A percentile compares a stretch with the other conserved stretches of the same genome.
Conservation (phyloP, 1,140 invertebrate species). For the Zaprionus gabonicus region DNA sequence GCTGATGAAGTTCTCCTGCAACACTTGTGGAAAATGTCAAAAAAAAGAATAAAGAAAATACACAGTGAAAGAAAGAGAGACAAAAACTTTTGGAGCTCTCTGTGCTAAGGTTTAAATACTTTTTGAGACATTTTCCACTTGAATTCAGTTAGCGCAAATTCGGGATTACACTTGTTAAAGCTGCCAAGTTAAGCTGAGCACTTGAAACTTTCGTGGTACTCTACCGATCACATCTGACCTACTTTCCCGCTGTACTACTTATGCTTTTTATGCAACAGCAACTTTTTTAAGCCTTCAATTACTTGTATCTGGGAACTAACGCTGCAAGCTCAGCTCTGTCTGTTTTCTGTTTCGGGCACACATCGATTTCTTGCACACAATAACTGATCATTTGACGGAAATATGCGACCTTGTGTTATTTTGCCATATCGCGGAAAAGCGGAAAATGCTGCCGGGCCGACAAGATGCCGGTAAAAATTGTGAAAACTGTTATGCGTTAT, state of each 20-base stretch:
- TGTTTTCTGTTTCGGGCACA: not conserved
- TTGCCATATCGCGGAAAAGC: constrained; percentile 14
- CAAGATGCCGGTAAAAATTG: constrained; percentile 36
- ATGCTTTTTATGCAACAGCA: too few species aligned
- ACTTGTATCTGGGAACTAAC: too few species aligned
- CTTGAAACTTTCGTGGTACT: not conserved
- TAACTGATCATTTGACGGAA: constrained; percentile 2
- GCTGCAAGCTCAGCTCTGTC: too few species aligned
- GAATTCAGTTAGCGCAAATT: not conserved
- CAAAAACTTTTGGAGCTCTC: not conserved
- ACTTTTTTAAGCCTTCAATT: too few species aligned
- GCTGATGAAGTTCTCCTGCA: constrained; percentile 51
- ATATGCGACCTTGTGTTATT: constrained; percentile 14
- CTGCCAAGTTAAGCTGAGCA: not conserved
- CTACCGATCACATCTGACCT: not conserved
- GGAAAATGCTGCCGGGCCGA: constrained; percentile 47
- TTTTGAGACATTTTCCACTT: not conserved
- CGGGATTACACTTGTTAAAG: constrained; percentile 1
- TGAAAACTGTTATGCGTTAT: constrained; percentile 21
- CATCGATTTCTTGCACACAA: not conserved
- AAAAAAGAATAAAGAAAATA: not conserved
- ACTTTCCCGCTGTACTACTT: not conserved
- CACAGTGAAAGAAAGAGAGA: constrained; percentile 13
- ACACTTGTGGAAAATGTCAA: constrained; percentile 22
- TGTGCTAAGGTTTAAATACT: constrained; percentile 5